Conservation (phyloP, 2,888 invertebrate genomes). For the Ypsolopha sequella region DNA sequence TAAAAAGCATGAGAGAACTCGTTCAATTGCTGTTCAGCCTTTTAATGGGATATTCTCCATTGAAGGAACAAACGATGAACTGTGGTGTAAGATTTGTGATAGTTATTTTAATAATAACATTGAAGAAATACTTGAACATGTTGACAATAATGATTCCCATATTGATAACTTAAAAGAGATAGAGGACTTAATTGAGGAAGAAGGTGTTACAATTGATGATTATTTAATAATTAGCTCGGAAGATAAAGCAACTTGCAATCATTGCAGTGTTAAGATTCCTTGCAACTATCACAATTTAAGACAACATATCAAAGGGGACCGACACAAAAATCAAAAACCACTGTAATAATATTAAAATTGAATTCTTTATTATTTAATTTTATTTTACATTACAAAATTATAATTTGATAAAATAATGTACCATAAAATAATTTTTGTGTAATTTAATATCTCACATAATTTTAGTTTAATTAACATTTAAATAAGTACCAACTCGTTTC, state of each 20-base stretch:
- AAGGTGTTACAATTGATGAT: slow-evolving; percentile 30
- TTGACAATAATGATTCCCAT: slow-evolving; percentile 23
- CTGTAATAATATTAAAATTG: not conserved
- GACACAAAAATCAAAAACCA: slow-evolving; percentile 4
- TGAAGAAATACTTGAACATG: slow-evolving; percentile 31
- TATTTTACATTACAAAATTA: too few relatives aligned
- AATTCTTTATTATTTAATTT: not conserved
- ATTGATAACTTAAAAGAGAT: slow-evolving; percentile 20
- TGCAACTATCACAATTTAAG: slow-evolving; percentile 33
- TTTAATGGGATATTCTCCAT: slow-evolving; percentile 38
- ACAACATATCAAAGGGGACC: slow-evolving; percentile 25
- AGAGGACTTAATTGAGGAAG: slow-evolving; percentile 22
- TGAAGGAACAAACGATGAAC: slow-evolving; percentile 21
- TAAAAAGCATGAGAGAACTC: slow-evolving; percentile 21
- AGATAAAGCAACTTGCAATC: slow-evolving; percentile 28
- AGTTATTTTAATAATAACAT: slow-evolving; percentile 33
- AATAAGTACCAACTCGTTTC: too few relatives aligned
- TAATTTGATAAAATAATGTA: too few relatives aligned
- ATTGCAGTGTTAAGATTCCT: slow-evolving; percentile 26
- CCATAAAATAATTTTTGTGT: too few relatives aligned
- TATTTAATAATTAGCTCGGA: slow-evolving; percentile 30
- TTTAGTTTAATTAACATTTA: too few relatives aligned
- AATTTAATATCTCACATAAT: too few relatives aligned
- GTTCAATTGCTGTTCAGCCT: slow-evolving; percentile 31
- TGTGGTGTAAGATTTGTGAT: slow-evolving; percentile 42